Evolutionary conservation across 2,888 invertebrate genomes (phyloP).

Genomic region (Drosophila mimica): DNA sequence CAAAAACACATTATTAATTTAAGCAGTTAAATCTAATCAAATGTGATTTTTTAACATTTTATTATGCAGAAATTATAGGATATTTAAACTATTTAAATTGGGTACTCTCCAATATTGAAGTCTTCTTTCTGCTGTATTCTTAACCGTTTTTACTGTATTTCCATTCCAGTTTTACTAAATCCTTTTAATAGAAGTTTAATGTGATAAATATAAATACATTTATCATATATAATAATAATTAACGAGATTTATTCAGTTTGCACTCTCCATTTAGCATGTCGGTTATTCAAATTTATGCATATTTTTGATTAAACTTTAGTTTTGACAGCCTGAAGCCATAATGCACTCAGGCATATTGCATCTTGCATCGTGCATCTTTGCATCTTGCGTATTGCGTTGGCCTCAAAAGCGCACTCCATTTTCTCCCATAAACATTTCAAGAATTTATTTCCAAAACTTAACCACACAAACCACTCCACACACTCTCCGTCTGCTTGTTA

Average conservation of each 20-base stretch:
- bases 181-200: not conserved
- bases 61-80: no score
- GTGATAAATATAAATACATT: not conserved
- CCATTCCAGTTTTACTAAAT: not conserved
- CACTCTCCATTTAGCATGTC: not conserved
- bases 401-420: constrained; percentile 29
- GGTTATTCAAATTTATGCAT: not conserved
- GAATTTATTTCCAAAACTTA: constrained; percentile 40
- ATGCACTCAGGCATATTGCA: constrained; percentile 30
- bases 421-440: constrained; percentile 45
- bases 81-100: not conserved
- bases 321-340: not conserved
- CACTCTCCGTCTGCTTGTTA: constrained; percentile 26
- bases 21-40: not conserved
- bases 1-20: not conserved
- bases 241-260: not conserved
- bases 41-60: not conserved
- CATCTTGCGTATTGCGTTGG: constrained; percentile 19
- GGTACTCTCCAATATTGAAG: not conserved
- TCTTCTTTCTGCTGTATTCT: not conserved
- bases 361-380: not conserved
- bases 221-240: not conserved
- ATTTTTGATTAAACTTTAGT: constrained; percentile 1
- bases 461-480: constrained; percentile 22
- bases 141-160: not conserved